phyloP scores from a whole-genome alignment of 2,113 vertebrate species.

The Sebastes fasciatus region DNA sequence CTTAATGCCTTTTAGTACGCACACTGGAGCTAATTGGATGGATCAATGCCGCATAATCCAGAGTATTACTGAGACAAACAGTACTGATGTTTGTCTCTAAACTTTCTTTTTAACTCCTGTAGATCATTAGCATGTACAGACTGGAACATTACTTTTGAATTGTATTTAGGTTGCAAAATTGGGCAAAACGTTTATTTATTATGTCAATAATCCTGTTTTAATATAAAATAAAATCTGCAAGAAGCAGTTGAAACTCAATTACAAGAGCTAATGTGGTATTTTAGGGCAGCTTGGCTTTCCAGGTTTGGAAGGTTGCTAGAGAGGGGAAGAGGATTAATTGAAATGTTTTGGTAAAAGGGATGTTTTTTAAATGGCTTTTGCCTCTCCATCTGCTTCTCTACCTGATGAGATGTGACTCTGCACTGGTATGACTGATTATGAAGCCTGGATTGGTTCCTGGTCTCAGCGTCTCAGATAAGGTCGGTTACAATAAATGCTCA shows the following conservation, averaged over 20 bases:
- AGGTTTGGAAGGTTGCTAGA: background rate
- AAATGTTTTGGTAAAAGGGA: background rate
- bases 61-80: conserved; percentile 39
- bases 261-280: background rate
- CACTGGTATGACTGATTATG: conserved; percentile 1
- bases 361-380: background rate
- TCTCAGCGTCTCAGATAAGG: background rate
- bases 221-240: background rate
- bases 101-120: background rate
- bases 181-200: background rate
- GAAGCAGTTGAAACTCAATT: conserved; percentile 3
- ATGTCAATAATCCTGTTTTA: background rate
- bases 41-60: conserved; percentile 14
- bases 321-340: background rate
- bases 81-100: conserved; percentile 14
- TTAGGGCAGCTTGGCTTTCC: background rate
- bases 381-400: background rate
- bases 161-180: background rate
- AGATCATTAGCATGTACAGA: background rate
- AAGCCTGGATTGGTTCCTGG: conserved; percentile 6
- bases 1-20: conserved; percentile 19
- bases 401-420: conserved; percentile 30
- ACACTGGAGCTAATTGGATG: conserved; percentile 34
- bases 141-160: background rate
- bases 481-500: background rate